Percentiles rank a stretch among this genome's conserved stretches.
These are phyloP conservation scores for Neodiprion fabricii DNA, from an alignment of 1,140 invertebrate genomes.

Conservation along the genomic window DNA sequence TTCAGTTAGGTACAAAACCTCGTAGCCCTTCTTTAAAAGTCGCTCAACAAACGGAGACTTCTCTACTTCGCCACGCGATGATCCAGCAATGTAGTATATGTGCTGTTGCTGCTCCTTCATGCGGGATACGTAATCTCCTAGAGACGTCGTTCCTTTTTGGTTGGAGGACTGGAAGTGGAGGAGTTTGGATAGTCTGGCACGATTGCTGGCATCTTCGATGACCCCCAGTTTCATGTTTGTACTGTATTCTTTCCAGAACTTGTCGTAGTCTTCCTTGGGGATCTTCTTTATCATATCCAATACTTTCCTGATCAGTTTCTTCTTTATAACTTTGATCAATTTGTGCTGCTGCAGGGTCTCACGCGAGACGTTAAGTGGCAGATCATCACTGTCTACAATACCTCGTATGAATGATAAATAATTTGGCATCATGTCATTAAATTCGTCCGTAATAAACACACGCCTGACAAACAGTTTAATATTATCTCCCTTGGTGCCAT, in stretches of 20 bases:
- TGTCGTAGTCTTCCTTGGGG: conserved; percentile 86
- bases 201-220: conserved; percentile 97
- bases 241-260: conserved; percentile 99
- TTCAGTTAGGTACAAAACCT: conserved; percentile 95
- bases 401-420: conserved; percentile 95
- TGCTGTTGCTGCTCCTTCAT: conserved; percentile 98
- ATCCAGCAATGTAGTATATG: conserved; percentile 97
- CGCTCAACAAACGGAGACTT: conserved; percentile 96
- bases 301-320: conserved; percentile 97
- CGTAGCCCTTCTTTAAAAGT: conserved; percentile 92
- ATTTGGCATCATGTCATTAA: conserved; percentile 99
- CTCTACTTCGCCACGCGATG: conserved; percentile 85
- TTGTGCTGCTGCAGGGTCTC: conserved; percentile 99
- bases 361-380: conserved; percentile 97
- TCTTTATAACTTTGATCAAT: conserved; percentile 98
- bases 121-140: conserved; percentile 90
- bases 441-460: conserved; percentile 99
- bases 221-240: conserved; percentile 98
- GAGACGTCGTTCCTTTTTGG: conserved; percentile 72
- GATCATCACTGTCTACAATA: conserved; percentile 98
- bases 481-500: conserved; percentile 93
- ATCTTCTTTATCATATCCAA: conserved; percentile 99
- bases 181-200: conserved; percentile 93
- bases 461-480: conserved; percentile 96
- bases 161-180: conserved; percentile 90